Evolutionary conservation across 2,113 vertebrate species (phyloP), one percentile per base, ranked within the genome.

Genomic region (Antechinus flavipes): DNA sequence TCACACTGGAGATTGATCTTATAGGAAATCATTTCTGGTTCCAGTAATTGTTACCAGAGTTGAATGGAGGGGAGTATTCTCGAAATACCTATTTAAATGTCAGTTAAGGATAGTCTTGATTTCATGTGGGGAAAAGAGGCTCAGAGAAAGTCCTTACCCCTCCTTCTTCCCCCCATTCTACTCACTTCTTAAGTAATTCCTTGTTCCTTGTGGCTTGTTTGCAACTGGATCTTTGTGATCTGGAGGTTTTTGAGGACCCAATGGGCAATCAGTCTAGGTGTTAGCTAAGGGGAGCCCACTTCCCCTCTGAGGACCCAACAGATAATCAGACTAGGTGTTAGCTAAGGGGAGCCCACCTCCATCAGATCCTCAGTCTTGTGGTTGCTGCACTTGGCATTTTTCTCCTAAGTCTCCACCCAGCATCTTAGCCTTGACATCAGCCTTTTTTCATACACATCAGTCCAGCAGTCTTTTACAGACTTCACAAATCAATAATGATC

Each of bases 21-120:
- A 96, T 95, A 97, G 98, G 96, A 98, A 97, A 98, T 97, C 97
- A 96, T 98, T 98, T 52, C 50, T 98, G 96, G 97, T 96, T 92
- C 96, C 56, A 35, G 93, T 98, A 98, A 98, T 98, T 98, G 97
- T 97, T 98, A 93, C 97, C 98, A 94, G 97, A 98, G 96, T 94
- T 96, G 95, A 76, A 76, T 76, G 46, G 84, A 14, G 92, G 94
- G 25, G 61, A 14, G 14, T 90, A 94, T 50, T 56, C 91, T 94
- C 93, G 90, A 92, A 91, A 25, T 58, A 94, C 93, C 94, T 97
- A 94, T 91, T 91, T 94, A 97, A 97, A 91, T 95, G 96, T 93
- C 93, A 49, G 92, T 94, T 94, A 92, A 95, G 94, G 96, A 92
- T 0, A 94, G 95, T 95, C 90, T 24, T 10, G 96, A 94, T 90